Conservation (phyloP, 2,797 vertebrate species). For the Onychomys arenicola region DNA sequence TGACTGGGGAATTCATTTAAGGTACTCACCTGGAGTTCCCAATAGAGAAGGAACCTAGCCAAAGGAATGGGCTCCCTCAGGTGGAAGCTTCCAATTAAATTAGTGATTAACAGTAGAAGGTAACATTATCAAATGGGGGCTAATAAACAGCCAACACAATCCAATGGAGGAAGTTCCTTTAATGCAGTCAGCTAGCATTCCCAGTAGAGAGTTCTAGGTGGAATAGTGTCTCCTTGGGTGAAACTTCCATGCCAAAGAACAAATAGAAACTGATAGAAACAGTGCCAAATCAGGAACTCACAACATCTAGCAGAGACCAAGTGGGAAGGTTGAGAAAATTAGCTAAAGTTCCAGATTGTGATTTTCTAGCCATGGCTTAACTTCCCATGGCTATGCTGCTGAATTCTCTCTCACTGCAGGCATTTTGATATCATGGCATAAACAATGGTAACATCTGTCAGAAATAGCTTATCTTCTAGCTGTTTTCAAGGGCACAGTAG, state of each 20-base stretch:
- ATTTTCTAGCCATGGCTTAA: not conserved
- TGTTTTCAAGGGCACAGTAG: not conserved
- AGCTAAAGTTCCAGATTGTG: not conserved
- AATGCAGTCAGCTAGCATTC: not conserved
- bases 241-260: not conserved
- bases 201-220: not conserved
- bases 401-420: not conserved
- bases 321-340: not conserved
- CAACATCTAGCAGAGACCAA: not conserved
- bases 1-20: not conserved
- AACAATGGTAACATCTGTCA: not conserved
- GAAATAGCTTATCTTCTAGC: not conserved
- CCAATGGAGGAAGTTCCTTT: not conserved
- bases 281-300: not conserved
- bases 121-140: not conserved
- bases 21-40: not conserved
- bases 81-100: not conserved
- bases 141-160: not conserved
- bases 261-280: not conserved
- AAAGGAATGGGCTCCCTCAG: not conserved
- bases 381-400: not conserved
- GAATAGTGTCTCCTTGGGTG: not conserved
- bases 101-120: not conserved
- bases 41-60: not conserved
- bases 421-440: not conserved